A percentile compares a stretch with the other conserved stretches of the same genome.
Conservation (phyloP, 2,888 invertebrate genomes). For the Pyrrhosoma nymphula region DNA sequence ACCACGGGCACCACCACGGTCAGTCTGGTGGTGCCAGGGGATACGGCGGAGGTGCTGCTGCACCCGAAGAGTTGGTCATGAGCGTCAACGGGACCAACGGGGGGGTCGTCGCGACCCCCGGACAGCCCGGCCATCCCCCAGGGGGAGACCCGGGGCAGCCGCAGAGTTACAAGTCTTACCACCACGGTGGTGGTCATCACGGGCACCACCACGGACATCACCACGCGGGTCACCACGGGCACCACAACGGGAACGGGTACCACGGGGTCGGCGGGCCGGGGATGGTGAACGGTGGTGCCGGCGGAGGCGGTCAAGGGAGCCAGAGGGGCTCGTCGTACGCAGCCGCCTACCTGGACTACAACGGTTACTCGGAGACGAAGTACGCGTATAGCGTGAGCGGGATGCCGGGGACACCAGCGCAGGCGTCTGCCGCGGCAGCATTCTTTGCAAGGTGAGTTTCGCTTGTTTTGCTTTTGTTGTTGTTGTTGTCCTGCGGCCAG, state of each 20-base stretch:
- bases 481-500: neutral
- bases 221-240: neutral
- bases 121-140: neutral
- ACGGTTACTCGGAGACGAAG: conserved; percentile 79
- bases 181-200: conserved; percentile 37
- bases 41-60: neutral
- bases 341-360: conserved; percentile 74
- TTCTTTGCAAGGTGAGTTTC: conserved; percentile 79
- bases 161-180: neutral
- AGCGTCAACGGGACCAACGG: conserved; percentile 8
- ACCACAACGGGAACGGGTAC: conserved; percentile 46
- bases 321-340: conserved; percentile 73
- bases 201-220: conserved; percentile 41
- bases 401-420: conserved; percentile 79
- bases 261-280: neutral
- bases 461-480: neutral
- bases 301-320: conserved; percentile 75
- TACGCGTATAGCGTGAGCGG: conserved; percentile 81
- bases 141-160: neutral
- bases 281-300: conserved; percentile 73
- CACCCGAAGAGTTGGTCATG: neutral
- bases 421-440: conserved; percentile 81
- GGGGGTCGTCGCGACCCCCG: conserved; percentile 21
- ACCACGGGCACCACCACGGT: conserved; percentile 57
- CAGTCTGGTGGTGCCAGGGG: neutral